Evolutionary conservation across 2,888 invertebrate genomes (phyloP), one percentile per base, ranked within the genome.

Genomic region (Argyresthia albistria): DNA sequence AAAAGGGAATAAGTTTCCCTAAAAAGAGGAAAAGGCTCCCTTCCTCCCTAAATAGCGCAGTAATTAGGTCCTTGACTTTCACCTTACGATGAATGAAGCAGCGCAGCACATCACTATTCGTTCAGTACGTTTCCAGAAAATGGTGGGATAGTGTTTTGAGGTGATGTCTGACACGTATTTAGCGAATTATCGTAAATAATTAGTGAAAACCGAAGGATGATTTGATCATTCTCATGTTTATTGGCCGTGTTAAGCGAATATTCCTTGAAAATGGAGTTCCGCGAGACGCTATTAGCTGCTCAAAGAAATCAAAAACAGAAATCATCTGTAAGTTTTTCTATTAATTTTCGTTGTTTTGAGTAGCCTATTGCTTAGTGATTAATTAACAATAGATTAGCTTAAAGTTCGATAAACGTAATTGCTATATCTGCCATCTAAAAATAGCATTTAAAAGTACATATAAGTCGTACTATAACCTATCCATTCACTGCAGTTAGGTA

Each of bases 291-390:
- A 57, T 66, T 87, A 57, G 87, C 86, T 65, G 87, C 87, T 56
- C 87, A 87, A 66, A 70, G 82, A 65, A 87, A 87, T 75, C 86
- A 87, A 83, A 86, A 87, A 82, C 80, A 84, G 71, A 84, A 87
- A 69, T 82, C 87, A 76, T 83, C 84, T 78, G 86, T 84, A 70
- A 84, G 83, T 81, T 65, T 65, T 58, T 35, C 16, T 12, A n/a
- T 35, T 47, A 47, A 45, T 45, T 16, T 45, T 14, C 1, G 45
- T 15, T 45, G 14, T 45, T 25, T 25, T 25, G 25, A 4, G 25
- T 25, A 6, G 25, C 25, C 2, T 25, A 25, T 4, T 25, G 25
- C 6, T 25, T 25, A 6, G 6, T 25, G 2, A 4, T 25, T 25
- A 25, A 25, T n/a, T n/a, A n/a, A n/a, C n/a, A n/a, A 25, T 25